Evolutionary conservation across 2,113 vertebrate species (phyloP), one percentile per base, ranked within the genome.

Genomic region (Cairina moschata): DNA sequence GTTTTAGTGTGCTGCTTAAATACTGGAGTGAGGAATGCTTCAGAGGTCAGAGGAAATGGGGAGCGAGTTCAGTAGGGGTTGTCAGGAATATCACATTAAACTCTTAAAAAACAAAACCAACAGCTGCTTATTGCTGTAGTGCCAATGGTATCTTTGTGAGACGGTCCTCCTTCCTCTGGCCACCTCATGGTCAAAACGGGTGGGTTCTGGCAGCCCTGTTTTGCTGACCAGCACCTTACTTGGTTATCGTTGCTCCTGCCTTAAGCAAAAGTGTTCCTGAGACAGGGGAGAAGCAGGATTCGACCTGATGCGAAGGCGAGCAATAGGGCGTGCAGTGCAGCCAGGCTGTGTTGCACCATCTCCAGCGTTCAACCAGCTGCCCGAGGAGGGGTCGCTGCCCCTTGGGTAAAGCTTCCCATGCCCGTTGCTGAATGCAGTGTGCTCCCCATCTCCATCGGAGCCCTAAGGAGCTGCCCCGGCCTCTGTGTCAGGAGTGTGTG

Each of bases 291-390:
- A 4, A 40, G 74, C 5, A 1, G 59, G 34, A n/a, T 8, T 28
- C 38, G 84, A 4, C 36, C 69, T 0, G 0, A 12, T 6, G 34
- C 0, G 6, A 38, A 9, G 11, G 56, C 55, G 17, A 72, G 50
- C 0, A 0, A 5, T 11, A 58, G 44, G 60, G 6, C 0, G 1
- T 12, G 28, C 0, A 0, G 8, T 6, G 18, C 69, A 32, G 38
- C 62, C 62, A 65, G 38, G 26, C 62, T 12, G 36, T 7, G 6
- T 18, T 40, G 36, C 25, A 25, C 10, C 11, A 7, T 10, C 17
- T 52, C 17, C 44, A 3, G 23, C 1, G 0, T 3, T 18, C 44
- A 28, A 22, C 8, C 5, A 3, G n/a, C 65, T 75, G 23, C 54
- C 18, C 34, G 58, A 40, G 48, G 62, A 59, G 17, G 29, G 11